phyloP scores from a whole-genome alignment of 2,797 vertebrate species.

The Rachycentron canadum region DNA sequence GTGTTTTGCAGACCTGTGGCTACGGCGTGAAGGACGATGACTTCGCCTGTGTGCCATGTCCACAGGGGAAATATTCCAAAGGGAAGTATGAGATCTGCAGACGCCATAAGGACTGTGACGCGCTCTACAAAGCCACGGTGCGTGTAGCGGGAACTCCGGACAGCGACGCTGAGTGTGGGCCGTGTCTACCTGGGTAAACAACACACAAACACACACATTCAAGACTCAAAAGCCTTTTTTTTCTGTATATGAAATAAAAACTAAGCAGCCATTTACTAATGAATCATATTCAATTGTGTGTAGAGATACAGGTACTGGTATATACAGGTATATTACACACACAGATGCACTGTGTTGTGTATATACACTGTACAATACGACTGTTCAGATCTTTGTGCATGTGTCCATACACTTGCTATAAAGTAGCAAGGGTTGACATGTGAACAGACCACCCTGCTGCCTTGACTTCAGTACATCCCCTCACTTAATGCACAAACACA shows the following conservation, averaged over 20 bases:
- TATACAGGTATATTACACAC: background rate
- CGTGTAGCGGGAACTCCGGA: conserved; percentile 90
- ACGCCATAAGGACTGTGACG: conserved; percentile 96
- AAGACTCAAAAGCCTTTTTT: background rate
- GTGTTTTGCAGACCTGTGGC: conserved; percentile 89
- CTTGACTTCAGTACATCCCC: conserved; percentile 9
- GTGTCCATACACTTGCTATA: background rate
- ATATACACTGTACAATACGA: background rate
- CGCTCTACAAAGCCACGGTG: conserved; percentile 93
- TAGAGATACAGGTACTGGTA: too few species aligned
- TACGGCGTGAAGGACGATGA: conserved; percentile 94
- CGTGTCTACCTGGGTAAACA: conserved; percentile 93
- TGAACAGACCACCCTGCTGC: conserved; percentile 33
- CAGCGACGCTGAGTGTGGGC: conserved; percentile 95
- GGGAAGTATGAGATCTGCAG: conserved; percentile 98
- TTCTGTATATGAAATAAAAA: background rate
- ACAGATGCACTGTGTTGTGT: background rate
- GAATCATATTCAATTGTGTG: background rate
- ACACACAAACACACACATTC: conserved; percentile 10
- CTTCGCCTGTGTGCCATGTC: conserved; percentile 92
- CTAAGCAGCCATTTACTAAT: background rate
- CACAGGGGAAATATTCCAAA: conserved; percentile 94
- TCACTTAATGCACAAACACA: conserved; percentile 26
- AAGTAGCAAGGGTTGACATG: conserved; percentile 3
- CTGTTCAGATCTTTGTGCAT: background rate